Conservation (phyloP, 2,797 vertebrate species). For the Parauchenoglanis ngamensis region DNA sequence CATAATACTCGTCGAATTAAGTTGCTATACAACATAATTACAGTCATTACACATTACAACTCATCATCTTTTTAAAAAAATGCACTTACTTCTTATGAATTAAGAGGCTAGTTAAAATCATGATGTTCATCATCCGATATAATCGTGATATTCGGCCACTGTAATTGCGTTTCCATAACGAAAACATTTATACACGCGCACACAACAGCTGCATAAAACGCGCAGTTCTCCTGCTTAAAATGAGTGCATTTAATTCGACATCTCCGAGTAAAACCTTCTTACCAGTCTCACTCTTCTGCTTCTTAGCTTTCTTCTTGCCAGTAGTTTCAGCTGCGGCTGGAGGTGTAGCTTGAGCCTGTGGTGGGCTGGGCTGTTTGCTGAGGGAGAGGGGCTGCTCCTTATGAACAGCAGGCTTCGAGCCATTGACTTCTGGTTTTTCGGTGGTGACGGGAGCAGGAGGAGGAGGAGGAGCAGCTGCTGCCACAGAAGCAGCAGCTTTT, state of each 20-base stretch:
- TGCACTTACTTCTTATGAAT: neutral
- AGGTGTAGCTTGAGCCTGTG: constrained; percentile 66
- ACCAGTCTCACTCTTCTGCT: constrained; percentile 86
- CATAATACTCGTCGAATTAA: neutral
- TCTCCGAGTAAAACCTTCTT: constrained; percentile 2
- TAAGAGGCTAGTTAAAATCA: neutral
- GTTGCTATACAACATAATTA: neutral
- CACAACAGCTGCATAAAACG: neutral
- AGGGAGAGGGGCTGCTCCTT: constrained; percentile 80
- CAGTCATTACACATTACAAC: neutral
- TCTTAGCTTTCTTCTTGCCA: constrained; percentile 90
- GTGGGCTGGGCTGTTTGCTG: constrained; percentile 83
- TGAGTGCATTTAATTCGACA: neutral
- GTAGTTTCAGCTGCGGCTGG: constrained; percentile 63
- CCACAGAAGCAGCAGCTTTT: constrained; percentile 68
- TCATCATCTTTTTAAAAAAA: neutral
- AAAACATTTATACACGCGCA: neutral
- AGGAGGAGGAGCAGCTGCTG: constrained; percentile 68
- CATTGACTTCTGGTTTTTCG: constrained; percentile 78
- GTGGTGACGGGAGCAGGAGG: constrained; percentile 27
- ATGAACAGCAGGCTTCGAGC: constrained; percentile 77
- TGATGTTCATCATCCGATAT: neutral
- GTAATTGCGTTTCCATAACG: too few relatives aligned
- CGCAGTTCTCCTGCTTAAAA: neutral
- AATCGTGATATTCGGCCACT: neutral